phyloP scores from a whole-genome alignment of 2,888 invertebrate genomes.

The Ophion slaviceki region DNA sequence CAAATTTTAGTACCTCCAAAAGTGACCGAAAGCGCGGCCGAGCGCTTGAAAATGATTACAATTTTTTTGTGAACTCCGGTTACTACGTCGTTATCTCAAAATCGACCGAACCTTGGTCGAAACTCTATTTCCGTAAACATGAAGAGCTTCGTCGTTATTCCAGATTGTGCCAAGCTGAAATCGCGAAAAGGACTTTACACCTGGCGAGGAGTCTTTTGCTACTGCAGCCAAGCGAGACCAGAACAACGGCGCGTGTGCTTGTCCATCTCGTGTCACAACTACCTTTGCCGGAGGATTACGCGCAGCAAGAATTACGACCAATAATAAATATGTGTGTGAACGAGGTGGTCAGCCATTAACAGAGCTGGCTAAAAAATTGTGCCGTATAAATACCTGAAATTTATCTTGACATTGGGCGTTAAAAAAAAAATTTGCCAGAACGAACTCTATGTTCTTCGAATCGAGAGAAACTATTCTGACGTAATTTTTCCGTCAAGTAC shows the following conservation, averaged over 20 bases:
- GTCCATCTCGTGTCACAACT: slow-evolving; percentile 84
- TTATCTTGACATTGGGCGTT: not conserved
- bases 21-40: too few species aligned
- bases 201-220: slow-evolving; percentile 84
- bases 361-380: slow-evolving; percentile 2
- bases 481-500: slow-evolving; percentile 2
- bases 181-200: slow-evolving; percentile 85
- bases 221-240: slow-evolving; percentile 78
- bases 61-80: too few species aligned
- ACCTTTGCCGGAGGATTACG: slow-evolving; percentile 87
- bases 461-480: slow-evolving; percentile 17
- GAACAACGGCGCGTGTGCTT: slow-evolving; percentile 78
- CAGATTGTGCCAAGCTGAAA: slow-evolving; percentile 86
- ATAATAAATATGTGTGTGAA: slow-evolving; percentile 77
- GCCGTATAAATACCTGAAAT: not conserved
- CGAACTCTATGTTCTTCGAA: slow-evolving; percentile 13
- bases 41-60: too few species aligned
- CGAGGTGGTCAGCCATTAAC: slow-evolving; percentile 67
- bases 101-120: not conserved
- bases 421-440: slow-evolving; percentile 23
- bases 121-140: not conserved
- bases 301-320: slow-evolving; percentile 84
- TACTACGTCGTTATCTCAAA: too few species aligned
- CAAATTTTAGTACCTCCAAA: too few species aligned
- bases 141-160: slow-evolving; percentile 53